Conservation (phyloP, 1,140 invertebrate species). For the Asobara japonica region DNA sequence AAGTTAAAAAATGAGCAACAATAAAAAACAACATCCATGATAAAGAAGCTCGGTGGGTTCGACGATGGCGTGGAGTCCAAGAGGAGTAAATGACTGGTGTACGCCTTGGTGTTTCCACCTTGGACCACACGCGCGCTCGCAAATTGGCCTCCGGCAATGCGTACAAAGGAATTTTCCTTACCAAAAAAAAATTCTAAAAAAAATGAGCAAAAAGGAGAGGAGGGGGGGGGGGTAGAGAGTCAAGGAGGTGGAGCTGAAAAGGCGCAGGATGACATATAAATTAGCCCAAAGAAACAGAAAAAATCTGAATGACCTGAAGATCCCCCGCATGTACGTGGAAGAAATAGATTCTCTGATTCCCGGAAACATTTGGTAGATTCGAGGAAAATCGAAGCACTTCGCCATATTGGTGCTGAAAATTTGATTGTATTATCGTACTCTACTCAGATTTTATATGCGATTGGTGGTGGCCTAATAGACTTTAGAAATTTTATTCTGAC, state of each 20-base stretch:
- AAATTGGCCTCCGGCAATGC: conserved; percentile 46
- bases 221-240: background rate
- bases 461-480: no score
- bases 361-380: no score
- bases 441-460: no score
- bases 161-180: conserved; percentile 49
- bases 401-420: no score
- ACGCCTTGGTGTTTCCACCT: conserved; percentile 1
- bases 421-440: no score
- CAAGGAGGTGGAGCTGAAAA: background rate
- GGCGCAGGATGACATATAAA: background rate
- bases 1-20: no score
- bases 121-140: conserved; percentile 49
- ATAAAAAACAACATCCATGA: conserved; percentile 5
- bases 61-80: background rate
- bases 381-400: no score
- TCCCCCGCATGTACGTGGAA: no score
- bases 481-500: no score
- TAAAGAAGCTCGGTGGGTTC: conserved; percentile 1
- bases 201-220: background rate
- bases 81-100: conserved; percentile 6
- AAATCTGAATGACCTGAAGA: no score
- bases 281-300: background rate
- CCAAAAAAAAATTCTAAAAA: background rate
- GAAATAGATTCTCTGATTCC: no score